These are phyloP conservation scores for Tyria jacobaeae DNA, from an alignment of 2,888 invertebrate species.

Conservation along the genomic window DNA sequence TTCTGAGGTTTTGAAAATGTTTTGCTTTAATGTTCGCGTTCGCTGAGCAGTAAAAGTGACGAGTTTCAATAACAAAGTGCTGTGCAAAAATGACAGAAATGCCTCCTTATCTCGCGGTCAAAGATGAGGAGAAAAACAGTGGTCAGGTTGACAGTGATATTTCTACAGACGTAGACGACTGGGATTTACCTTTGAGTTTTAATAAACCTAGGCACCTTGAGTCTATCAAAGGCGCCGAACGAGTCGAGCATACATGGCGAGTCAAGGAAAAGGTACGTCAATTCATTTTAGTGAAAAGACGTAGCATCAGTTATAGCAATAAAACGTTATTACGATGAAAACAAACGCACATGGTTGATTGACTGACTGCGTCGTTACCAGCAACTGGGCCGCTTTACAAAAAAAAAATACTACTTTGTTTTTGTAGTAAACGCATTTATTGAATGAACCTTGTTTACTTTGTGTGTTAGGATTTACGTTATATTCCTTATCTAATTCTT, in stretches of 20 bases:
- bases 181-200: conserved; percentile 91
- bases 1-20: conserved; percentile 78
- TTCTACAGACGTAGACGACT: conserved; percentile 86
- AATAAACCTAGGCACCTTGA: conserved; percentile 88
- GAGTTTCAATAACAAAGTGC: conserved; percentile 62
- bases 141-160: conserved; percentile 76
- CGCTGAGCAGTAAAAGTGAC: conserved; percentile 62
- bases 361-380: conserved; percentile 40
- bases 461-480: neutral
- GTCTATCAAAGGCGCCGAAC: conserved; percentile 82
- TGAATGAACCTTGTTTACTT: conserved; percentile 2
- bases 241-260: conserved; percentile 95
- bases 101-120: conserved; percentile 82
- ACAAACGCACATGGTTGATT: conserved; percentile 78
- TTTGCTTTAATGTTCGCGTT: conserved; percentile 61
- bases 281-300: conserved; percentile 35
- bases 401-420: conserved; percentile 36
- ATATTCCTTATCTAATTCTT: neutral
- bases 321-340: conserved; percentile 55
- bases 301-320: conserved; percentile 53
- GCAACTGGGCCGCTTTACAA: conserved; percentile 18
- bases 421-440: conserved; percentile 21
- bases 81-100: conserved; percentile 83
- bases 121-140: conserved; percentile 80
- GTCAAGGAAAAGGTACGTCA: conserved; percentile 94